Evolutionary conservation across 2,888 invertebrate genomes (phyloP).

Genomic region (Drosophila neotestacea): DNA sequence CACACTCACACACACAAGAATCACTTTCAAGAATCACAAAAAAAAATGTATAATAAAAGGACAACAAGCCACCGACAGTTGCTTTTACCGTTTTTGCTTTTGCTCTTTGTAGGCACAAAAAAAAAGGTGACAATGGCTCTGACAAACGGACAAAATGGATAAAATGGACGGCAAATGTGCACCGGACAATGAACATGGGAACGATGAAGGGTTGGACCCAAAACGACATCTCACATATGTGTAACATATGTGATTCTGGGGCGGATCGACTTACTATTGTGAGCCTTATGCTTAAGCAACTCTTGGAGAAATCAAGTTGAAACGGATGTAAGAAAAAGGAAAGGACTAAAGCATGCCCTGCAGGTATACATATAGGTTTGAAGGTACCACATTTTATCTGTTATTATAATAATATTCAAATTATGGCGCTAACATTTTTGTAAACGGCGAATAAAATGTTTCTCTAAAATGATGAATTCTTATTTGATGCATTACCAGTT

Average conservation of each 20-base stretch:
- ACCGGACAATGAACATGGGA: slow-evolving; percentile 48
- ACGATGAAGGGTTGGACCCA: slow-evolving; percentile 24
- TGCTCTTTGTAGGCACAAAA: slow-evolving; percentile 51
- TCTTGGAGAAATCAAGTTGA: not conserved
- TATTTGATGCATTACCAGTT: too few species aligned
- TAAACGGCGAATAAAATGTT: too few species aligned
- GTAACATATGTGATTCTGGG: slow-evolving; percentile 49
- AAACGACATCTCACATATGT: slow-evolving; percentile 47
- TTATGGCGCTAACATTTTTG: too few species aligned
- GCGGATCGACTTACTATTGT: slow-evolving; percentile 16
- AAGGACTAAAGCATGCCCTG: slow-evolving; percentile 2
- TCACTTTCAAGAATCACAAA: slow-evolving; percentile 20
- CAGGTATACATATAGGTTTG: not conserved
- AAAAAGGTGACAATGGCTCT: slow-evolving; percentile 78
- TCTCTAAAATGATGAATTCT: too few species aligned
- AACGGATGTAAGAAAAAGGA: not conserved
- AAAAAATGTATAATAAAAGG: slow-evolving; percentile 67
- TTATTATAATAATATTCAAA: too few species aligned
- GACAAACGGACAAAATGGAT: slow-evolving; percentile 60
- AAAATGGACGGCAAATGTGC: slow-evolving; percentile 63
- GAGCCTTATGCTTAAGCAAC: slow-evolving; percentile 14
- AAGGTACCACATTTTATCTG: not conserved
- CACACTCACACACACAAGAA: not conserved
- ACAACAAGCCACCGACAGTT: slow-evolving; percentile 77
- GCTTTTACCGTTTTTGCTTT: slow-evolving; percentile 57